These are phyloP conservation scores for Cotesia chilonis DNA, from an alignment of 1,140 invertebrate species.

Conservation along the genomic window DNA sequence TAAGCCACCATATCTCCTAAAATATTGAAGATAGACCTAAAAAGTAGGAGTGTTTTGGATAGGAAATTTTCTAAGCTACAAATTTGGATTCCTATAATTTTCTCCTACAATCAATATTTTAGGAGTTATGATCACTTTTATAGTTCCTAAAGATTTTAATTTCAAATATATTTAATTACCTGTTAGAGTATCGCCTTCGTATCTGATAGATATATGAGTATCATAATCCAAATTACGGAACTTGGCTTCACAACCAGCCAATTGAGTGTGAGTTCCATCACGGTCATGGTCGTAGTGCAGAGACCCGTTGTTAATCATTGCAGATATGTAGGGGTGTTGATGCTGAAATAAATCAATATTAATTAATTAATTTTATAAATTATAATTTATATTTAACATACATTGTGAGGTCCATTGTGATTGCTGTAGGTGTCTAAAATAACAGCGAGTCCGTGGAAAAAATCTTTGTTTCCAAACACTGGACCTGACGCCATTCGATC, in stretches of 20 bases:
- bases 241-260: slow-evolving; percentile 93
- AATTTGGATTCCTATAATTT: too few relatives aligned
- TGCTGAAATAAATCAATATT: slow-evolving; percentile 71
- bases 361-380: neutral
- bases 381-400: slow-evolving; percentile 65
- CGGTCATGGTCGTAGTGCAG: slow-evolving; percentile 97
- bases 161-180: slow-evolving; percentile 65
- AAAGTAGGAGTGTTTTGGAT: too few relatives aligned
- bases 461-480: slow-evolving; percentile 96
- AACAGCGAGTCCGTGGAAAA: slow-evolving; percentile 90
- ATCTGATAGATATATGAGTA: slow-evolving; percentile 89
- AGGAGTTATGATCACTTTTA: too few relatives aligned
- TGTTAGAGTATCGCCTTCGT: slow-evolving; percentile 88
- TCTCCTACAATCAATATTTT: too few relatives aligned
- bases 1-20: neutral
- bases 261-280: slow-evolving; percentile 97
- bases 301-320: slow-evolving; percentile 97
- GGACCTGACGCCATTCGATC: slow-evolving; percentile 86
- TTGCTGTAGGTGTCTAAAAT: slow-evolving; percentile 99
- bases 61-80: too few relatives aligned
- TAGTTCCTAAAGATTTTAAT: too few relatives aligned
- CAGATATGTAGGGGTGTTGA: slow-evolving; percentile 97
- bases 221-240: slow-evolving; percentile 94
- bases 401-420: slow-evolving; percentile 98
- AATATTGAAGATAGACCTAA: neutral